Evolutionary conservation across 2,888 invertebrate species (phyloP).

Genomic region (Ephialtes manifestator): DNA sequence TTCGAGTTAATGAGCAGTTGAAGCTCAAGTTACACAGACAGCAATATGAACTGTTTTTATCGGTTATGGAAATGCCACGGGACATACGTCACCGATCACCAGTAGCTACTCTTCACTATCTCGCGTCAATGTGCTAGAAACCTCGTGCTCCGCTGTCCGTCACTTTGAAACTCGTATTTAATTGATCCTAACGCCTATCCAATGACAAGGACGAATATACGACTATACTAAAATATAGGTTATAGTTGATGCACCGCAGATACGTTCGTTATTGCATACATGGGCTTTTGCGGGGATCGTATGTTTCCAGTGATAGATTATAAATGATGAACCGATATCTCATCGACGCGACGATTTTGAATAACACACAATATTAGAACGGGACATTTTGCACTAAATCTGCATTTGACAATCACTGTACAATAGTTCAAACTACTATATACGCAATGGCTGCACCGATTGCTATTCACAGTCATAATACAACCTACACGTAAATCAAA

Average conservation of each 20-base stretch:
- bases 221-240: conserved; percentile 8
- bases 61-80: not conserved
- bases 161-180: conserved; percentile 36
- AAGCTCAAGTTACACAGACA: not conserved
- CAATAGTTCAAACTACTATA: not conserved
- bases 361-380: not conserved
- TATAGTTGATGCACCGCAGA: conserved; percentile 4
- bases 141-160: not conserved
- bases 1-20: not conserved
- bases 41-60: not conserved
- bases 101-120: not conserved
- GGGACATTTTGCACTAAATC: not conserved
- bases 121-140: not conserved
- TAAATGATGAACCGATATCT: conserved; percentile 28
- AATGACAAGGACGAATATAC: conserved; percentile 14
- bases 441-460: not conserved
- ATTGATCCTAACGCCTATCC: conserved; percentile 40
- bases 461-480: not conserved
- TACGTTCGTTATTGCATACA: conserved; percentile 17
- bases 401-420: conserved; percentile 22
- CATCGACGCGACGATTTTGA: conserved; percentile 1
- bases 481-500: not conserved
- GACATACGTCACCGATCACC: not conserved
- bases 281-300: not conserved
- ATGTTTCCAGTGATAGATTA: not conserved